Evolutionary conservation across 1,140 invertebrate species (phyloP).

Genomic region (Anastrepha ludens): DNA sequence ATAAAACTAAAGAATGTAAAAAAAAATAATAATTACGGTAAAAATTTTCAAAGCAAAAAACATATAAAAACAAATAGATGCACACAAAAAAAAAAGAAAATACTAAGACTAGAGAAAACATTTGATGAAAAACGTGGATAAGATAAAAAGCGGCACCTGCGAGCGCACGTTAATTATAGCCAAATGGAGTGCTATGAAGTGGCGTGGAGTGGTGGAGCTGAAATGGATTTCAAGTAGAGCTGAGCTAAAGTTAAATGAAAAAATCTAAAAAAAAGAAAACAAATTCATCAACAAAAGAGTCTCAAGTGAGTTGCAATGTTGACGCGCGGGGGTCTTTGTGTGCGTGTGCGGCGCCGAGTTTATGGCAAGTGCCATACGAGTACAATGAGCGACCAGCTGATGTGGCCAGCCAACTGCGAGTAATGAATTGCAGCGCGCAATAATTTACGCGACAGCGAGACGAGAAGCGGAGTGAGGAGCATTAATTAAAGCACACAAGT

Average conservation of each 20-base stretch:
- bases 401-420: not conserved
- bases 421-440: conserved; percentile 23
- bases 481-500: conserved; percentile 6
- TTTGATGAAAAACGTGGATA: conserved; percentile 27
- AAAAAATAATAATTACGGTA: not conserved
- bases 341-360: not conserved
- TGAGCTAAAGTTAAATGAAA: not conserved
- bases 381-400: not conserved
- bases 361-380: conserved; percentile 22
- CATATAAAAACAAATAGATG: not conserved
- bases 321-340: not conserved
- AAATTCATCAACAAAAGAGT: not conserved
- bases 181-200: conserved; percentile 13
- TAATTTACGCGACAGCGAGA: not conserved
- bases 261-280: not conserved
- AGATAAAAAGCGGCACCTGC: conserved; percentile 43
- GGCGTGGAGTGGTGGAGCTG: conserved; percentile 1
- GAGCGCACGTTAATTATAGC: conserved; percentile 39
- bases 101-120: not conserved
- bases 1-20: not conserved
- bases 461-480: not conserved
- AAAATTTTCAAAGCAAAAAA: not conserved
- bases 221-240: not conserved
- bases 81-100: not conserved
- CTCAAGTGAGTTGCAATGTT: not conserved